phyloP scores from a whole-genome alignment of 1,140 invertebrate species.

The Druon quercuslanigerum region DNA sequence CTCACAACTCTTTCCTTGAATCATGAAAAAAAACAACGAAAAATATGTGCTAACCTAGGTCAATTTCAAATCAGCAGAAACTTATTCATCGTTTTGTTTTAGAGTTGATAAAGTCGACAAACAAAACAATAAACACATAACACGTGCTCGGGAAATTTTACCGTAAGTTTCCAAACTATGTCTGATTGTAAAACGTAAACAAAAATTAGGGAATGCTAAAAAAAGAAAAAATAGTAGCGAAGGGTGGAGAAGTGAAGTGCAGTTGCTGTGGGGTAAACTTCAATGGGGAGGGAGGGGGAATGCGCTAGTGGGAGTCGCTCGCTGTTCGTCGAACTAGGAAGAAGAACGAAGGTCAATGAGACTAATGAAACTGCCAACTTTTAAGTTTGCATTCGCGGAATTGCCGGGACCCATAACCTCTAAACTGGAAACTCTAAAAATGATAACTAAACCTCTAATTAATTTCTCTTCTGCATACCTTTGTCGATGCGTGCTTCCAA shows the following conservation, averaged over 20 bases:
- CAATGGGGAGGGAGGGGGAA: background rate
- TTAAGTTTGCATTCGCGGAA: too few relatives aligned
- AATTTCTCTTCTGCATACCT: slow-evolving; percentile 55
- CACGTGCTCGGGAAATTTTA: too few relatives aligned
- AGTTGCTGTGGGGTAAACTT: background rate
- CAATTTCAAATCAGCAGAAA: too few relatives aligned
- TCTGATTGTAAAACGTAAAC: too few relatives aligned
- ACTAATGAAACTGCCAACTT: background rate
- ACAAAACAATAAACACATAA: too few relatives aligned
- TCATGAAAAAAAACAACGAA: too few relatives aligned
- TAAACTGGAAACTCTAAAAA: slow-evolving; percentile 35
- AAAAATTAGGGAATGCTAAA: background rate
- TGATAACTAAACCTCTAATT: background rate
- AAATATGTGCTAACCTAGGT: too few relatives aligned
- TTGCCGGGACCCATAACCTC: slow-evolving; percentile 57
- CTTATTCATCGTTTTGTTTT: too few relatives aligned
- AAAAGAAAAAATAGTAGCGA: background rate
- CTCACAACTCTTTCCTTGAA: too few relatives aligned
- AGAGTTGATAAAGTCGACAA: too few relatives aligned
- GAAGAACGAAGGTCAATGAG: background rate
- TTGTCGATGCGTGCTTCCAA: slow-evolving; percentile 66
- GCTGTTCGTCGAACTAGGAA: slow-evolving; percentile 2
- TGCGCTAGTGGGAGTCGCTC: background rate
- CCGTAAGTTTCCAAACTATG: too few relatives aligned
- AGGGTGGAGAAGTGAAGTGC: background rate